Evolutionary conservation across 2,888 invertebrate genomes (phyloP).

Genomic region (Epistrophella euchroma): DNA sequence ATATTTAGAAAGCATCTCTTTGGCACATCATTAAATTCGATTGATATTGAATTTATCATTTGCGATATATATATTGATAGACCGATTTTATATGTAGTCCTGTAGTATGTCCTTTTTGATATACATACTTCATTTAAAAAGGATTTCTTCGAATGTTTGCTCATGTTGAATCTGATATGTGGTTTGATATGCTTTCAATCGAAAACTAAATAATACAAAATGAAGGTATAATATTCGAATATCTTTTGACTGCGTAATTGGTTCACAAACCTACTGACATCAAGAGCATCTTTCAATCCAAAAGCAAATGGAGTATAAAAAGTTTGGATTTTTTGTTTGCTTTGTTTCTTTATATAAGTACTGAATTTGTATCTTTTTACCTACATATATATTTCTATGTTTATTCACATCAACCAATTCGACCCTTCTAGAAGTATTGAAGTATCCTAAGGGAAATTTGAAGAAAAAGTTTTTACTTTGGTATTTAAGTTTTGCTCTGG

Average conservation of each 20-base stretch:
- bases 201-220: constrained; percentile 59
- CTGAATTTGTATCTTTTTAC: neutral
- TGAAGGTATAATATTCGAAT: constrained; percentile 29
- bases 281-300: constrained; percentile 81
- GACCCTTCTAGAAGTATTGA: constrained; percentile 6
- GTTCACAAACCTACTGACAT: constrained; percentile 78
- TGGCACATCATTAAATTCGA: constrained; percentile 69
- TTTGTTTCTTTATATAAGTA: constrained; percentile 11
- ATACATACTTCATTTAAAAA: constrained; percentile 29
- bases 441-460: constrained; percentile 17
- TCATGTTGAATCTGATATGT: neutral
- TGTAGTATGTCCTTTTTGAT: constrained; percentile 4
- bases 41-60: constrained; percentile 74
- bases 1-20: constrained; percentile 22
- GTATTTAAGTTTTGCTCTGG: constrained; percentile 26
- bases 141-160: neutral
- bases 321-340: constrained; percentile 39
- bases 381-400: neutral
- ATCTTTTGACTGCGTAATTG: neutral
- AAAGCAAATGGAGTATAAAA: constrained; percentile 83
- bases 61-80: constrained; percentile 41
- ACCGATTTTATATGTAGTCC: neutral
- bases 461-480: constrained; percentile 10
- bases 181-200: constrained; percentile 53
- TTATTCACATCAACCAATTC: neutral